phyloP scores from a whole-genome alignment of 2,888 invertebrate species.

The Drosophila diplacantha region DNA sequence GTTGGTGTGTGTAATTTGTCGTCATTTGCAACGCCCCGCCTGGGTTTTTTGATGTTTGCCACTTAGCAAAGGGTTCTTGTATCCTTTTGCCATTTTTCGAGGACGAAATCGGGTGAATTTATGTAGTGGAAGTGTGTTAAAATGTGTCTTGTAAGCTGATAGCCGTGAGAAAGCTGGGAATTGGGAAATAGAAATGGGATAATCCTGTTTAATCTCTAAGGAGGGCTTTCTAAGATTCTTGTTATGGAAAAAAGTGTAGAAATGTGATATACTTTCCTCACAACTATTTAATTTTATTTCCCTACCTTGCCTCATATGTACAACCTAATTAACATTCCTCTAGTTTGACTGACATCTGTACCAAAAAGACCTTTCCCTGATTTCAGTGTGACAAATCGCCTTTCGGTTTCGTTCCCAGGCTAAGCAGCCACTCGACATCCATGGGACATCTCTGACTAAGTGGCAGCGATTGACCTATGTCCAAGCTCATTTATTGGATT shows the following conservation, averaged over 20 bases:
- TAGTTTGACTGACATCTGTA: not conserved
- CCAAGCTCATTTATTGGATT: slow-evolving; percentile 62
- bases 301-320: not conserved
- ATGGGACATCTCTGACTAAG: slow-evolving; percentile 59
- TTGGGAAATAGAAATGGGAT: not conserved
- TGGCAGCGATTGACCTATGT: slow-evolving; percentile 65
- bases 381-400: slow-evolving; percentile 1
- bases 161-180: slow-evolving; percentile 51
- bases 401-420: slow-evolving; percentile 43
- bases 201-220: not conserved
- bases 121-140: slow-evolving; percentile 61
- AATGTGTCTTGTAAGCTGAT: slow-evolving; percentile 32
- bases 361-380: not conserved
- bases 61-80: slow-evolving; percentile 40
- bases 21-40: slow-evolving; percentile 56
- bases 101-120: slow-evolving; percentile 37
- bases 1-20: slow-evolving; percentile 67
- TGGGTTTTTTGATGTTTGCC: slow-evolving; percentile 38
- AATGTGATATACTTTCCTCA: not conserved
- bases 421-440: slow-evolving; percentile 37
- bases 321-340: slow-evolving; percentile 3
- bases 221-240: not conserved
- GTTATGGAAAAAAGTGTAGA: not conserved
- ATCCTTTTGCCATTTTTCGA: slow-evolving; percentile 11
- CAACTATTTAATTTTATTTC: not conserved